A percentile compares a stretch with the other conserved stretches of the same genome.
Conservation (phyloP, 2,113 vertebrate species). For the Oreochromis aureus region DNA sequence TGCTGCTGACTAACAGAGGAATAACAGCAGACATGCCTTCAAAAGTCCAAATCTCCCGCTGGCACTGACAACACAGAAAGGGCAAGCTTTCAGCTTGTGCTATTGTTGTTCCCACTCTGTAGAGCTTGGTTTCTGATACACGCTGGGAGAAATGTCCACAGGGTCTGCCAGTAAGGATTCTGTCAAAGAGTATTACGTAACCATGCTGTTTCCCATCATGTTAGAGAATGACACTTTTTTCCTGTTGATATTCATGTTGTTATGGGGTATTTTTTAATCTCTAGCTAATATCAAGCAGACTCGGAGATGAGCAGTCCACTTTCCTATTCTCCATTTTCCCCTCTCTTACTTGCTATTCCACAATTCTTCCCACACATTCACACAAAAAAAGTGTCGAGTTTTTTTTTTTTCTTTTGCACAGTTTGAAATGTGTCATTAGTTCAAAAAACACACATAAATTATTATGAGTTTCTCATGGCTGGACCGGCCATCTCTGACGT, state of each 20-base stretch:
- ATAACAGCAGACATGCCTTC: slow-evolving; percentile 2
- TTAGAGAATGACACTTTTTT: background rate
- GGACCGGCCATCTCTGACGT: background rate
- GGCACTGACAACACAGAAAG: slow-evolving; percentile 3
- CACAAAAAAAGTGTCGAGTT: background rate
- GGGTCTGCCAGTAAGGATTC: background rate
- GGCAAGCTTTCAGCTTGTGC: background rate
- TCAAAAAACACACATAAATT: background rate
- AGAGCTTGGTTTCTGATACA: slow-evolving; percentile 4
- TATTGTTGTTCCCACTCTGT: background rate
- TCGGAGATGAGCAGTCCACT: background rate
- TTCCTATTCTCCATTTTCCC: background rate
- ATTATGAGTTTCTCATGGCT: background rate
- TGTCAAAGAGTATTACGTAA: slow-evolving; percentile 8
- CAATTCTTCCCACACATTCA: background rate
- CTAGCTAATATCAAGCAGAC: background rate
- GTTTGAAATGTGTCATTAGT: background rate
- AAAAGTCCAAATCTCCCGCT: slow-evolving; percentile 12
- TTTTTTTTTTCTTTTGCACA: background rate
- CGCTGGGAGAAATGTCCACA: slow-evolving; percentile 2
- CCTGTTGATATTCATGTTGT: background rate
- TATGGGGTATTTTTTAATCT: background rate
- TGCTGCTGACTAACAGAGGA: background rate
- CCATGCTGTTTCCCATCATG: background rate
- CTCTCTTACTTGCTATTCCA: background rate